Conservation (phyloP, 2,113 vertebrate species). For the Sphyrna mokarran region DNA sequence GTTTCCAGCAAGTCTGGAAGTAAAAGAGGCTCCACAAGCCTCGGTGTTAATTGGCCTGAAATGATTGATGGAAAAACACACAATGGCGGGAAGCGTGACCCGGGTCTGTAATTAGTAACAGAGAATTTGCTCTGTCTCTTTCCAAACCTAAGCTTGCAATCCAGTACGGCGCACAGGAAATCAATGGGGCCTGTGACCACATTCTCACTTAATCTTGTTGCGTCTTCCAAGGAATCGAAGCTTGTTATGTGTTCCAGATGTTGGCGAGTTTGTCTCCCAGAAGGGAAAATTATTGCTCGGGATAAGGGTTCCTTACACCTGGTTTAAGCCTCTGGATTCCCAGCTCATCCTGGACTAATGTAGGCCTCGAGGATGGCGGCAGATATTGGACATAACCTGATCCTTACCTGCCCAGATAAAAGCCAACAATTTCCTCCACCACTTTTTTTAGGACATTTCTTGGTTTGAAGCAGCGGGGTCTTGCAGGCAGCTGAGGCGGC, state of each 20-base stretch:
- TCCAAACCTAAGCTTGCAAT: not conserved
- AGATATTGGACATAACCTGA: not conserved
- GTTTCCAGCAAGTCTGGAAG: not conserved
- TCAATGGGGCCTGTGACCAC: not conserved
- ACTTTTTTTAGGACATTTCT: not conserved
- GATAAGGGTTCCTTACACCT: not conserved
- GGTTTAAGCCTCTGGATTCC: not conserved
- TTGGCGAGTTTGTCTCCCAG: not conserved
- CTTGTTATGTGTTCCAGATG: not conserved
- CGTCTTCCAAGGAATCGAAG: not conserved
- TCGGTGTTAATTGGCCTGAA: not conserved
- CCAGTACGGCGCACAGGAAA: not conserved
- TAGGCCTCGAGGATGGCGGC: not conserved
- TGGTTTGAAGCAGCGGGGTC: not conserved
- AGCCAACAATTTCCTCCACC: not conserved
- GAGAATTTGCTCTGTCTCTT: not conserved
- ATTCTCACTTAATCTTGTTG: not conserved
- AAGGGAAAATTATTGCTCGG: not conserved
- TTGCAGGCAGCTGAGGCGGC: not conserved
- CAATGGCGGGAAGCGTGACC: not conserved
- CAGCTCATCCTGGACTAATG: not conserved
- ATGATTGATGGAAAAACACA: not conserved
- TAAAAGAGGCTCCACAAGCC: not conserved
- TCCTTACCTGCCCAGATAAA: not conserved
- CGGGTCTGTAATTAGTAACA: not conserved